A percentile compares a stretch with the other conserved stretches of the same genome.
phyloP scores from a whole-genome alignment of 2,888 invertebrate species.

The Lycophotia porphyrea region DNA sequence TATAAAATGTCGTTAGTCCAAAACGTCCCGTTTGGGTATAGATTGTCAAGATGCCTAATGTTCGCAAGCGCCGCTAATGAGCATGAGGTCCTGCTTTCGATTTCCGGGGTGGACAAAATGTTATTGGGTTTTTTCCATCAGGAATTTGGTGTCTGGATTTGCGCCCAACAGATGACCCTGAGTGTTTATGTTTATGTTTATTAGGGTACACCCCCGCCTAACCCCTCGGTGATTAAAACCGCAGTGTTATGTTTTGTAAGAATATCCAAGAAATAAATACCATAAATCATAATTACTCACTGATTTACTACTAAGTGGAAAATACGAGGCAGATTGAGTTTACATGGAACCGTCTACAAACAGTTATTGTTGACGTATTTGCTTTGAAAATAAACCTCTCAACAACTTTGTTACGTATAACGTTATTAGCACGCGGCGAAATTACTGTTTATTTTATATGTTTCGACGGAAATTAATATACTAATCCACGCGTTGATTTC shows the following conservation, averaged over 20 bases:
- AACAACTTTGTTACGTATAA: conserved; percentile 67
- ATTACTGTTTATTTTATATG: conserved; percentile 69
- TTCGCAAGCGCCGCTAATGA: neutral
- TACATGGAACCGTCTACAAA: conserved; percentile 38
- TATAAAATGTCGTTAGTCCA: neutral
- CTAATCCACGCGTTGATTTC: conserved; percentile 47
- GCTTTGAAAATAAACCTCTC: conserved; percentile 69
- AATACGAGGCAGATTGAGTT: conserved; percentile 54
- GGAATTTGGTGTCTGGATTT: neutral
- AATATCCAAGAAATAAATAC: conserved; percentile 9
- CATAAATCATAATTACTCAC: conserved; percentile 23
- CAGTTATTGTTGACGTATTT: conserved; percentile 63
- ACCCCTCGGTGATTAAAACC: neutral
- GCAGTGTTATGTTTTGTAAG: neutral
- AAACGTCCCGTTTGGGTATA: neutral
- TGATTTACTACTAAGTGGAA: conserved; percentile 50
- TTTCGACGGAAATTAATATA: conserved; percentile 68
- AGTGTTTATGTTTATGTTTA: too few species aligned
- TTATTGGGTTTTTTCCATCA: neutral
- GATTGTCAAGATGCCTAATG: neutral
- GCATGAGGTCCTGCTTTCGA: neutral
- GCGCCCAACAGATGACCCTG: neutral
- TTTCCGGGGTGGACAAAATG: neutral
- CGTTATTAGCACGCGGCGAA: conserved; percentile 66
- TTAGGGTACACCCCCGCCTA: neutral